Base-by-base conservation (phyloP, 2,113 vertebrate species). In the Notarius lentiginosus region DNA sequence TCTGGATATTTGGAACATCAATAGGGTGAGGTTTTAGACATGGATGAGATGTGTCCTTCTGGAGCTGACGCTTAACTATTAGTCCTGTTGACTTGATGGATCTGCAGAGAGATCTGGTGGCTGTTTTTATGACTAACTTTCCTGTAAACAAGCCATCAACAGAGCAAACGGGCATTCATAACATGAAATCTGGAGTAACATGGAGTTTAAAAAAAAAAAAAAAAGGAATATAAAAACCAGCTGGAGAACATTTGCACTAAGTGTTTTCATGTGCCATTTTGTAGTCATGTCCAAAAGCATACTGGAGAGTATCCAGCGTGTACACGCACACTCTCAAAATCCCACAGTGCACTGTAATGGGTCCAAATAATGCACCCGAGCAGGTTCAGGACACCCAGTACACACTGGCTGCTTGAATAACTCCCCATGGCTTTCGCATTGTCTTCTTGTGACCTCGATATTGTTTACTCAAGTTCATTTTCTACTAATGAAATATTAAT, bases 271-370 rank as follows among this genome's bases (percentile, higher is more conserved):
- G 56, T 81, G 79, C 34, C 34, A 24, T 60, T 81, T 61, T 24
- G 55, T 81, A 81, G 18, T 81, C 79, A 47, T 61, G 79, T 81
- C 79, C 56, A 81, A 81, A 79, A 81, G 56, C 79, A 58, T 79
- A 81, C 61, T 81, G 79, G 79, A 81, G 56, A 24, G 56, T 7
- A 24, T 61, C 79, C 56, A 81, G 56, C 55, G 22, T 30, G 41
- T 27, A 41, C 5, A n/a, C n/a, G n/a, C n/a, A n/a, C n/a, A n/a
- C 55, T 60, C 5, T 60, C 79, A 61, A 24, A 81, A 81, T 81
- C 79, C 79, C 79, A 22, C 30, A 47, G 56, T 47, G 30, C 30
- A 61, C 9, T 61, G 11, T 81, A 61, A 81, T 34, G 7, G 18
- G 30, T 41, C 30, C 30, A 47, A 41, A 81, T 61, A 81, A 24